phyloP scores from a whole-genome alignment of 2,888 invertebrate genomes.

The Oscheius onirici region DNA sequence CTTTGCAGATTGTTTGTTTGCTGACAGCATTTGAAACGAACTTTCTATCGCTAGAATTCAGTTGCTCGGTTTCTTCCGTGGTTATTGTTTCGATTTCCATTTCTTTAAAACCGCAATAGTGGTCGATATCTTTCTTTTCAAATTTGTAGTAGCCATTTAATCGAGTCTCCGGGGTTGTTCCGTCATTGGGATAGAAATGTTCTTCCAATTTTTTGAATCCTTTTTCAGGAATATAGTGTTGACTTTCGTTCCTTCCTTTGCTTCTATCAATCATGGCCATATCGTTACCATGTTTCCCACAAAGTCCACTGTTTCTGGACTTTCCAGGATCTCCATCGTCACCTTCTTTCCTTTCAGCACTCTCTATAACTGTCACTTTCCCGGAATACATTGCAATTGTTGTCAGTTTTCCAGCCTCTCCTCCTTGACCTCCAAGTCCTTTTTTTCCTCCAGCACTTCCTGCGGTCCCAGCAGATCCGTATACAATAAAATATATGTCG shows the following conservation, averaged over 20 bases:
- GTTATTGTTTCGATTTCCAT: not conserved
- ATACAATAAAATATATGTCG: conserved; percentile 21
- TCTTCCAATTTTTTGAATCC: too few relatives aligned
- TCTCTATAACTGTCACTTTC: not conserved
- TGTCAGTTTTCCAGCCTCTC: not conserved
- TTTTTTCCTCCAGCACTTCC: conserved; percentile 24
- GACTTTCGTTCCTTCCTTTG: not conserved
- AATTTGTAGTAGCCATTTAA: conserved; percentile 6
- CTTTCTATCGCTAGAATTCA: not conserved
- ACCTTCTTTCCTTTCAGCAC: not conserved
- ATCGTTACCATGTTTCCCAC: conserved; percentile 23
- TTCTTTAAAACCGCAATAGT: not conserved
- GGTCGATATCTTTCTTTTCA: not conserved
- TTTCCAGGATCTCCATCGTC: not conserved
- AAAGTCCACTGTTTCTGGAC: not conserved
- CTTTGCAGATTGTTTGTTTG: conserved; percentile 14
- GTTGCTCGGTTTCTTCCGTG: not conserved
- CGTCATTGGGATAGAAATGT: too few relatives aligned
- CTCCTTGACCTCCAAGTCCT: conserved; percentile 30
- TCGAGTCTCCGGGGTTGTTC: too few relatives aligned
- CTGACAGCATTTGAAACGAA: not conserved
- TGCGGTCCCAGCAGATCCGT: conserved; percentile 7
- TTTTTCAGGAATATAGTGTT: too few relatives aligned
- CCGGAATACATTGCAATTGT: not conserved
- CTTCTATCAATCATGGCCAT: conserved; percentile 27